Evolutionary conservation across 2,113 vertebrate species (phyloP).

Genomic region (Erpornis zantholeuca): DNA sequence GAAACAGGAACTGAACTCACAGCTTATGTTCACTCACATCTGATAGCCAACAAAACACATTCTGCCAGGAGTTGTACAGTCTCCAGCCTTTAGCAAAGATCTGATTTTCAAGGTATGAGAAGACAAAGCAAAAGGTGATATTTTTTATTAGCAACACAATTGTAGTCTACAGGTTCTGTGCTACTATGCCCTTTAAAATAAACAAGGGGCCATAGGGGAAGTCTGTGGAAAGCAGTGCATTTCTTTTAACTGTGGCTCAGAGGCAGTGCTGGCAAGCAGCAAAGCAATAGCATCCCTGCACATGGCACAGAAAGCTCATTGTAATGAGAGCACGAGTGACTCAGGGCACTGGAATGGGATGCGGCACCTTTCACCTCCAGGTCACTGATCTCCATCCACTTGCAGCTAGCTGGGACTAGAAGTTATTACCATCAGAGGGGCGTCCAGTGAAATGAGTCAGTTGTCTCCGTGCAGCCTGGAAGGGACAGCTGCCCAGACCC

Average conservation of each 20-base stretch:
- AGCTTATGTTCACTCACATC: accelerated
- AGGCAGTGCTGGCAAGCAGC: background rate
- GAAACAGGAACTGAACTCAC: background rate
- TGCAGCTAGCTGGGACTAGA: background rate
- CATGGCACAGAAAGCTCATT: background rate
- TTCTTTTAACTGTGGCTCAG: background rate
- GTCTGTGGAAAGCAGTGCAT: background rate
- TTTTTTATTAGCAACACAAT: background rate
- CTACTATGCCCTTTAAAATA: background rate
- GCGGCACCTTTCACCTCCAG: slow-evolving; percentile 26
- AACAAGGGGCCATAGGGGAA: background rate
- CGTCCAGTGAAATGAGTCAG: background rate
- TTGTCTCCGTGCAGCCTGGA: background rate
- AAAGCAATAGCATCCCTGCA: background rate
- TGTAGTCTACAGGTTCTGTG: background rate
- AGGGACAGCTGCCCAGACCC: background rate
- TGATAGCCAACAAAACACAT: background rate
- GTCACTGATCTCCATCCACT: slow-evolving; percentile 2
- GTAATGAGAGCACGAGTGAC: background rate
- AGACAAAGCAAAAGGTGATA: background rate
- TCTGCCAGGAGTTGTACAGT: background rate
- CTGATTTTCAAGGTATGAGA: background rate
- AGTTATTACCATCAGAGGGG: background rate
- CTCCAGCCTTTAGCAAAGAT: background rate
- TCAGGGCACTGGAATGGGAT: slow-evolving; percentile 33